Evolutionary conservation across 2,888 invertebrate species (phyloP).

Genomic region (Lypha dubia): DNA sequence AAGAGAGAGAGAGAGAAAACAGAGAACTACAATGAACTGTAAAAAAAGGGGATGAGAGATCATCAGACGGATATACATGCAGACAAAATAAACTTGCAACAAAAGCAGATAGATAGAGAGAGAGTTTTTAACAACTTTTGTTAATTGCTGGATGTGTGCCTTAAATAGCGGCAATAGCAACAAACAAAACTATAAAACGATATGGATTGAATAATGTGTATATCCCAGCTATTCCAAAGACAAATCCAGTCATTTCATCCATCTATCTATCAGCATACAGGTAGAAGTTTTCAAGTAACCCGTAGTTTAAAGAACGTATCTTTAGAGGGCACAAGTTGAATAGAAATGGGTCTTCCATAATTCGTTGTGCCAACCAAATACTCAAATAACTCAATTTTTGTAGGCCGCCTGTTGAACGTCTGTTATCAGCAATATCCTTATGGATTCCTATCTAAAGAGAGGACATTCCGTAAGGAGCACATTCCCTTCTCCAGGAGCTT

Average conservation of each 20-base stretch:
- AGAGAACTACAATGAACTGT: not conserved
- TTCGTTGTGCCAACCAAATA: no score
- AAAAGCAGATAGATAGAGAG: conserved; percentile 28
- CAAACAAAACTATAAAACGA: conserved; percentile 34
- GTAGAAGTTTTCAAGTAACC: conserved; percentile 23
- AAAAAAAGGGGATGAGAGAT: conserved; percentile 49
- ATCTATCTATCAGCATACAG: conserved; percentile 44
- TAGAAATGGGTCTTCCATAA: no score
- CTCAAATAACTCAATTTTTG: no score
- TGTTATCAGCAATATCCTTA: no score
- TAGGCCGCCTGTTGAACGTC: no score
- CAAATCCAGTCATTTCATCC: conserved; percentile 13
- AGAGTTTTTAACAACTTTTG: conserved; percentile 40
- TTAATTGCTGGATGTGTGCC: conserved; percentile 17
- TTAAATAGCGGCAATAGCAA: conserved; percentile 8
- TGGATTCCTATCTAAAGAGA: no score
- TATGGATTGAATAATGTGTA: conserved; percentile 49
- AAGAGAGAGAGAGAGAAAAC: not conserved
- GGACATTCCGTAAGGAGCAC: no score
- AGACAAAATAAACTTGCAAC: conserved; percentile 39
- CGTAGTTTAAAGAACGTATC: not conserved
- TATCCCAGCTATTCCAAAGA: conserved; percentile 26
- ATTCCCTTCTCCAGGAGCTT: no score
- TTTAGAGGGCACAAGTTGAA: not conserved
- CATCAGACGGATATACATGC: conserved; percentile 44